Conservation (phyloP, 2,888 invertebrate species). For the Acronicta aceris region DNA sequence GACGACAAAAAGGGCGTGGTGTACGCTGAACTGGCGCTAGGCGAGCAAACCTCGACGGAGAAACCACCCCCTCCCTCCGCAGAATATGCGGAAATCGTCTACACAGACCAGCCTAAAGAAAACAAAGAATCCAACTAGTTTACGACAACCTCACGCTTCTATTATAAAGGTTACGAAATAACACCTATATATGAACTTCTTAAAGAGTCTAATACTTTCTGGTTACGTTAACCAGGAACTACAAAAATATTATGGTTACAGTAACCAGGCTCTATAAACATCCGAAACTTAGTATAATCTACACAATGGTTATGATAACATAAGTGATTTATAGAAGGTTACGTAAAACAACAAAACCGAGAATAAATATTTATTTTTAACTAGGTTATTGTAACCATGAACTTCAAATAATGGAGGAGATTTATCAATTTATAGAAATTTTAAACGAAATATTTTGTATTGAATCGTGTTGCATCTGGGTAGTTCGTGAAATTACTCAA, state of each 20-base stretch:
- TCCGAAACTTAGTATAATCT: constrained; percentile 4
- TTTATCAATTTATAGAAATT: not conserved
- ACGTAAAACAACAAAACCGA: not conserved
- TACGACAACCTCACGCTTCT: constrained; percentile 1
- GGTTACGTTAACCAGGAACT: constrained; percentile 35
- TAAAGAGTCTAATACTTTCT: constrained; percentile 12
- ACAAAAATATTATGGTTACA: not conserved
- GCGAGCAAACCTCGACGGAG: constrained; percentile 73
- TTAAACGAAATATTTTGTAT: not conserved
- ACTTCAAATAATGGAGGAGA: not conserved
- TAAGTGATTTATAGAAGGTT: not conserved
- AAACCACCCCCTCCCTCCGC: constrained; percentile 86
- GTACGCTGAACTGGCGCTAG: constrained; percentile 92
- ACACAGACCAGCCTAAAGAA: constrained; percentile 89
- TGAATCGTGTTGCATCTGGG: too few relatives aligned
- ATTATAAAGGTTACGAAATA: not conserved
- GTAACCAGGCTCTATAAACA: constrained; percentile 1
- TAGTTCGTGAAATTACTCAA: too few relatives aligned
- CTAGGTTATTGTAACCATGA: not conserved
- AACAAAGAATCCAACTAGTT: constrained; percentile 65
- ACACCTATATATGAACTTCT: not conserved
- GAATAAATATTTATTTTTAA: not conserved
- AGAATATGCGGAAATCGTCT: constrained; percentile 95
- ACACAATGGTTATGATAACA: not conserved
- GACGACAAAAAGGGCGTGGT: constrained; percentile 91